Conservation (phyloP, 2,888 invertebrate genomes). For the Gibbula magus region DNA sequence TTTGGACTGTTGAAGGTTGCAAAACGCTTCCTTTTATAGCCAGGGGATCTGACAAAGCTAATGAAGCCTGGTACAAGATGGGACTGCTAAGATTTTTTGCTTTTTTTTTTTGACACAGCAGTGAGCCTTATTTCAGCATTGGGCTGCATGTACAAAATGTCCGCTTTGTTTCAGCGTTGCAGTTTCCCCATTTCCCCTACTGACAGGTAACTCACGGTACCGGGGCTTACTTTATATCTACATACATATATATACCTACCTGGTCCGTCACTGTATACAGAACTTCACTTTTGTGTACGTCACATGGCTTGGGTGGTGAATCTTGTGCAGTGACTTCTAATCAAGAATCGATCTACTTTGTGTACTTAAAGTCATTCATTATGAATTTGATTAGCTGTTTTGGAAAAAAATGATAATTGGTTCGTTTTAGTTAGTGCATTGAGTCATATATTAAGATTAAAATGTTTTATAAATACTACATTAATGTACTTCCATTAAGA, state of each 20-base stretch:
- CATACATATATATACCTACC: background rate
- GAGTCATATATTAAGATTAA: too few species aligned
- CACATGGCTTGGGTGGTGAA: background rate
- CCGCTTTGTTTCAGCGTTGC: conserved; percentile 40
- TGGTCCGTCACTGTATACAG: background rate
- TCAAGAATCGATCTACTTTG: too few species aligned
- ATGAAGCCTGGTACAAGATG: too few species aligned
- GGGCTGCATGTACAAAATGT: background rate
- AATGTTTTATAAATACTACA: too few species aligned
- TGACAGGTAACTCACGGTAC: conserved; percentile 27
- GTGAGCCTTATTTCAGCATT: background rate
- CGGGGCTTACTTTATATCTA: background rate
- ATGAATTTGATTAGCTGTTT: too few species aligned
- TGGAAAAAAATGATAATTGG: too few species aligned
- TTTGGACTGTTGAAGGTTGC: too few species aligned
- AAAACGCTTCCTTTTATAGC: too few species aligned
- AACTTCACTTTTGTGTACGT: background rate
- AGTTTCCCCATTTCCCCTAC: conserved; percentile 41
- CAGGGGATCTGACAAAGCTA: too few species aligned
- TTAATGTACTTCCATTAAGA: too few species aligned
- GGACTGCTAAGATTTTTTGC: background rate
- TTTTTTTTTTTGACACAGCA: background rate
- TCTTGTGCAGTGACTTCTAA: background rate
- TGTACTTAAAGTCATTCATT: too few species aligned
- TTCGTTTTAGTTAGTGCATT: too few species aligned